Evolutionary conservation across 1,140 invertebrate genomes (phyloP).

Genomic region (Conopomorpha cramerella): DNA sequence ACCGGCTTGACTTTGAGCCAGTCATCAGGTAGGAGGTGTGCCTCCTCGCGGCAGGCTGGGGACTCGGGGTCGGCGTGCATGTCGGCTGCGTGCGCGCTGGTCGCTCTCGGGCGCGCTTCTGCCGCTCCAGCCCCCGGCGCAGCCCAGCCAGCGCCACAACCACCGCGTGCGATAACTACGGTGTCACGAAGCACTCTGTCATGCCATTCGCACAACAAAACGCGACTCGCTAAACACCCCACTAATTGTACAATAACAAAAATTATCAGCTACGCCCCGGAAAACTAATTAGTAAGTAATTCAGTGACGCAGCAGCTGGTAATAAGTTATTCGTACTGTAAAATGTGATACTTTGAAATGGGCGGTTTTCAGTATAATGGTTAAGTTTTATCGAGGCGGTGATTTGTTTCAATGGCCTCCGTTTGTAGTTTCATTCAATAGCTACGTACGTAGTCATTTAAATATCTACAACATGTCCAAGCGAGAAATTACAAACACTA

Average conservation of each 20-base stretch:
- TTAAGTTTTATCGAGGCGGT: too few relatives aligned
- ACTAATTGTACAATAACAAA: conserved; percentile 51
- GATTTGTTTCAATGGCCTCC: too few relatives aligned
- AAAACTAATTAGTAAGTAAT: conserved; percentile 46
- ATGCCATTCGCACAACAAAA: conserved; percentile 14
- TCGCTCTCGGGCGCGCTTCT: conserved; percentile 35
- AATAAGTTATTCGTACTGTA: too few relatives aligned
- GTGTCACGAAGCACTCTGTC: conserved; percentile 46
- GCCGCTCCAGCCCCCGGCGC: conserved; percentile 34
- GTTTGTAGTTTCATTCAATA: too few relatives aligned
- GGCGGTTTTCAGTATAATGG: too few relatives aligned
- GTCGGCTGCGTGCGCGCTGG: conserved; percentile 25
- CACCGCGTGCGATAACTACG: conserved; percentile 50
- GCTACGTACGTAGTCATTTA: too few relatives aligned
- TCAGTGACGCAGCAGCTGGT: too few relatives aligned
- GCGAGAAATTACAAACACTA: too few relatives aligned
- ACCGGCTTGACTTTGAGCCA: conserved; percentile 51
- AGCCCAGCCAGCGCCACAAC: conserved; percentile 45
- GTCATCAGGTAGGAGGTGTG: conserved; percentile 48
- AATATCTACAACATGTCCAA: too few relatives aligned
- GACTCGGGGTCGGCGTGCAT: conserved; percentile 54
- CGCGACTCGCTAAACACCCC: conserved; percentile 42
- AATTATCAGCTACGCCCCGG: conserved; percentile 44
- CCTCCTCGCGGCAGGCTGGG: conserved; percentile 45
- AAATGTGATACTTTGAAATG: too few relatives aligned